A percentile compares a stretch with the other conserved stretches of the same genome.
phyloP scores from a whole-genome alignment of 2,888 invertebrate species.

The Meganola albula region DNA sequence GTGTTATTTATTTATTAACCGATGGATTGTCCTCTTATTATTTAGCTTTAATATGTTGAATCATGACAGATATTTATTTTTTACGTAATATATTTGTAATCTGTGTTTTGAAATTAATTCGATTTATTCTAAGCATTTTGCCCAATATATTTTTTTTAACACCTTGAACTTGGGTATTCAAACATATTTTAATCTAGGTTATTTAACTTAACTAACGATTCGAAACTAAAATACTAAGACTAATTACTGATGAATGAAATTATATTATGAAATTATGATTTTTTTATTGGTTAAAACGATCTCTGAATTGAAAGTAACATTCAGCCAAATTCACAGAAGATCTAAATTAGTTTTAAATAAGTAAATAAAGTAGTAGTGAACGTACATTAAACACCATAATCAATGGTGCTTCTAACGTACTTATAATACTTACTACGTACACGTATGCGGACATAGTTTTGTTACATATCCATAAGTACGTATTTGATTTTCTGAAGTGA shows the following conservation, averaged over 20 bases:
- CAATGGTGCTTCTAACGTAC: no score
- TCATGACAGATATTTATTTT: conserved; percentile 73
- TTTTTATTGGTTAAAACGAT: conserved; percentile 16
- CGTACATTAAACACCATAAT: no score
- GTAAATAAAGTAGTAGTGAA: no score
- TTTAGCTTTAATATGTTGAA: conserved; percentile 59
- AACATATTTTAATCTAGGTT: no score
- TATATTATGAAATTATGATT: conserved; percentile 29
- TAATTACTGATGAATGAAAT: conserved; percentile 24
- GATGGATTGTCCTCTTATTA: conserved; percentile 42
- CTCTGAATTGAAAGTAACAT: conserved; percentile 17
- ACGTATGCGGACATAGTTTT: no score
- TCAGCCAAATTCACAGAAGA: conserved; percentile 15
- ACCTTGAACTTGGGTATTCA: conserved; percentile 17
- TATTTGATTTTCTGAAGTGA: no score
- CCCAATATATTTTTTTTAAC: conserved; percentile 44
- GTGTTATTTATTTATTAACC: conserved; percentile 63
- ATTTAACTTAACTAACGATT: no score
- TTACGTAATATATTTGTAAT: conserved; percentile 35
- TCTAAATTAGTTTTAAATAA: conserved; percentile 14
- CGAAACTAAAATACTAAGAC: no score
- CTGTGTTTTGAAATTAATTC: conserved; percentile 27
- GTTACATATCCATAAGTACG: no score
- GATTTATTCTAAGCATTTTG: conserved; percentile 34
- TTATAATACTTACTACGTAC: no score